Evolutionary conservation across 2,888 invertebrate species (phyloP), one percentile per base, ranked within the genome.

Genomic region (Rotaria socialis): DNA sequence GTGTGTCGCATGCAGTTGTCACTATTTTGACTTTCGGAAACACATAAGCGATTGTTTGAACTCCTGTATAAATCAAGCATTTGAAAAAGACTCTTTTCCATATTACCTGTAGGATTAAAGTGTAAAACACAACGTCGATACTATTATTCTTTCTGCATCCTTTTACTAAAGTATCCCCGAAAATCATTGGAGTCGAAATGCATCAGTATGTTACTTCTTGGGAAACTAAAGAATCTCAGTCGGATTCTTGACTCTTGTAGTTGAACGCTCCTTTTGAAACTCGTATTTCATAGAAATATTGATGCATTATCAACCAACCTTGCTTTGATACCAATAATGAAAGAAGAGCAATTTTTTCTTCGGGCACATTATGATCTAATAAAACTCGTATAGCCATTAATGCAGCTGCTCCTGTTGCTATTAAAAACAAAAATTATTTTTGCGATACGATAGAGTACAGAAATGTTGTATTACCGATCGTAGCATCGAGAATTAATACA

Each of bases 341-440:
- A 16, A 96, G 95, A 84, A 99, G 93, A 87, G 95, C 93, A 89
- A 99, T 98, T 91, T 96, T 94, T 88, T 95, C 93, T 91, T 97
- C 97, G 0, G 95, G 95, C 86, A 99, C 98, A 91, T 99, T 98
- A 91, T 99, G 98, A 93, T 99, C 99, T 50, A 99, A 92, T 86
- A 99, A 92, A 84, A 99, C 96, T 85, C 98, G 93, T 88, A 99
- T 96, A 43, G 99, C 99, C 99, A 99, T 99, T 94, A 99, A 97
- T 88, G 99, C 97, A 2, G 99, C 98, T 0, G 98, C 98, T 84
- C 98, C 98, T 0, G 97, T 97, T 6, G 67, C 97, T 84, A 52
- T 52, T 52, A 1, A 99, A 98, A 67, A 41, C 0, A 10, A 16
- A 27, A 67, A 67, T 16, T 7, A 22, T 24, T 8, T 24, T 67